phyloP scores from a whole-genome alignment of 2,797 vertebrate genomes.

The Melanotaenia trifasciata region DNA sequence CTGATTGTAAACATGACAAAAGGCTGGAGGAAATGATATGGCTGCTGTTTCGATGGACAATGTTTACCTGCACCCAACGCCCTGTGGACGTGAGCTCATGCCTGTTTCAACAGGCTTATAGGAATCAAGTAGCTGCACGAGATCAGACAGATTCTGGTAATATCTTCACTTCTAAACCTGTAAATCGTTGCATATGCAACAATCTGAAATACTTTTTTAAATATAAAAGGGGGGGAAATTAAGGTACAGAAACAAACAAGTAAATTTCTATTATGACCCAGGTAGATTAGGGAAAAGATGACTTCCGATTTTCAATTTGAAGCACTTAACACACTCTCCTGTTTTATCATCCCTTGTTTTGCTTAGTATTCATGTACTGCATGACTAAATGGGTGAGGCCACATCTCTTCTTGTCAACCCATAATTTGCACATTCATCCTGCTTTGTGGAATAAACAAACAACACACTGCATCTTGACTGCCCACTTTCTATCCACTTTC shows the following conservation, averaged over 20 bases:
- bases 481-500: neutral
- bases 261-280: too few species aligned
- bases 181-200: too few species aligned
- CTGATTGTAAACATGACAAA: conserved; percentile 28
- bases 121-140: too few species aligned
- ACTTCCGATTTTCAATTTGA: neutral
- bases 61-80: conserved; percentile 31
- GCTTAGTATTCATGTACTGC: neutral
- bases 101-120: neutral
- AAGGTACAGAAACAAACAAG: too few species aligned
- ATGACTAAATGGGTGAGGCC: neutral
- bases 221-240: too few species aligned
- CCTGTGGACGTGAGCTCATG: neutral
- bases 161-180: too few species aligned
- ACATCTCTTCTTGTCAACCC: neutral
- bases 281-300: too few species aligned
- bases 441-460: conserved; percentile 2
- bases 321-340: neutral
- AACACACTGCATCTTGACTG: neutral
- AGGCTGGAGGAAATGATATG: conserved; percentile 28
- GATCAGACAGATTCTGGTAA: too few species aligned
- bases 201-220: too few species aligned
- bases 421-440: neutral
- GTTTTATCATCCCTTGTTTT: too few species aligned
- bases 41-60: conserved; percentile 26